Evolutionary conservation across 35 echinoderm and acorn worm species (phyloP).

Genomic region (Ophiothrix spiculata): DNA sequence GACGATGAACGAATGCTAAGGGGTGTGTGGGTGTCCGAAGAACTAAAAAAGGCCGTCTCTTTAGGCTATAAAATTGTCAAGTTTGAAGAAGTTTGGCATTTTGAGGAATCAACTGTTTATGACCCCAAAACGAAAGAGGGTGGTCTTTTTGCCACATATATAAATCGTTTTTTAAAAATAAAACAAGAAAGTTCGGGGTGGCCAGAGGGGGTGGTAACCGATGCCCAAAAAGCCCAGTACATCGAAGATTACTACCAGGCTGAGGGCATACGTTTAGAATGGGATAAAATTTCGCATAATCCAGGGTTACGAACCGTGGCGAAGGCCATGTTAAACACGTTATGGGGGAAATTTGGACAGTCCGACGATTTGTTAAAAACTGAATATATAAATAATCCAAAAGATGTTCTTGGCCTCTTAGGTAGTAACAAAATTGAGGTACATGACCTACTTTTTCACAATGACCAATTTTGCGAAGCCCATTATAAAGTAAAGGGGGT

Average conservation of each 20-base stretch:
- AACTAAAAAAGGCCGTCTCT: constrained; percentile 53
- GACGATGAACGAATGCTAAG: neutral
- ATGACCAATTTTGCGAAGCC: constrained; percentile 11
- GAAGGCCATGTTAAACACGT: constrained; percentile 46
- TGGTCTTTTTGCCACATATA: constrained; percentile 53
- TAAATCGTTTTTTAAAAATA: constrained; percentile 55
- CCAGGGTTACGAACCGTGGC: constrained; percentile 27
- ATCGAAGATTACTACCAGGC: constrained; percentile 5
- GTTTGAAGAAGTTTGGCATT: constrained; percentile 76
- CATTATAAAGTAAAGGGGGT: neutral
- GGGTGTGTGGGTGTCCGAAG: constrained; percentile 56
- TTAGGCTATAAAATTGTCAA: constrained; percentile 49
- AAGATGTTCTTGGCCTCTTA: neutral
- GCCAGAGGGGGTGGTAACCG: constrained; percentile 18
- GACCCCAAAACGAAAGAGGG: constrained; percentile 6
- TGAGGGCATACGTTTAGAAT: constrained; percentile 35
- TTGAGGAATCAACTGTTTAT: constrained; percentile 41
- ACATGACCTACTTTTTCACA: constrained; percentile 14
- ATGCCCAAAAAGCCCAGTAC: constrained; percentile 12
- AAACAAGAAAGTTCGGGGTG: constrained; percentile 60
- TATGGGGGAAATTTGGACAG: constrained; percentile 72
- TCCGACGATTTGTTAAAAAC: constrained; percentile 21
- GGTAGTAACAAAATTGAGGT: neutral
- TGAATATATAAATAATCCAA: constrained; percentile 2
- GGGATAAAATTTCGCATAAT: constrained; percentile 12